A percentile compares a stretch with the other conserved stretches of the same genome.
Conservation (phyloP, 2,888 invertebrate species). For the Epirrhoe tristata region DNA sequence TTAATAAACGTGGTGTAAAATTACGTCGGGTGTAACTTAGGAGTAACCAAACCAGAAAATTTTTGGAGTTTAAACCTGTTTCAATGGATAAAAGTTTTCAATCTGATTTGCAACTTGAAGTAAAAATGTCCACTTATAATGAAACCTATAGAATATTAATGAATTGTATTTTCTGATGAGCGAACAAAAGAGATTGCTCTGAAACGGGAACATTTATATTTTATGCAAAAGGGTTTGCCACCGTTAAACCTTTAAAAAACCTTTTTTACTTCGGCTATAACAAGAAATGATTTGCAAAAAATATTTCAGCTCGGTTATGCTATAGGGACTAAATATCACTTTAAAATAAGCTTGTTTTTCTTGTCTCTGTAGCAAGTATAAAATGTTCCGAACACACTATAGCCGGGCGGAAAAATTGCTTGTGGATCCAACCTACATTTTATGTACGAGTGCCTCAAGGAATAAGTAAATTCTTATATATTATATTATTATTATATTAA, state of each 20-base stretch:
- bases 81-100: too few relatives aligned
- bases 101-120: neutral
- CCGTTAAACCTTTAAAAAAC: slow-evolving; percentile 32
- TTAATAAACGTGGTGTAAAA: too few relatives aligned
- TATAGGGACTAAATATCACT: neutral
- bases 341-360: neutral
- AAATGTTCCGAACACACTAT: too few relatives aligned
- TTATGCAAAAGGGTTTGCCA: slow-evolving; percentile 41
- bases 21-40: too few relatives aligned
- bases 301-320: neutral
- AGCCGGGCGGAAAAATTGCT: too few relatives aligned
- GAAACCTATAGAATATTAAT: slow-evolving; percentile 21
- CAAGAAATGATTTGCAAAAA: slow-evolving; percentile 40
- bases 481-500: too few relatives aligned
- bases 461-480: too few relatives aligned
- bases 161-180: slow-evolving; percentile 27
- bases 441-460: too few relatives aligned
- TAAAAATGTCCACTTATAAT: slow-evolving; percentile 25
- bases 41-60: too few relatives aligned
- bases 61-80: too few relatives aligned
- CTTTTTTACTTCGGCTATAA: slow-evolving; percentile 46
- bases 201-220: slow-evolving; percentile 37
- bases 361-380: neutral
- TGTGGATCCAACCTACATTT: too few relatives aligned
- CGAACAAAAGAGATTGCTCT: slow-evolving; percentile 28